Evolutionary conservation across 2,797 vertebrate species (phyloP).

Genomic region (Darevskia nairensis): DNA sequence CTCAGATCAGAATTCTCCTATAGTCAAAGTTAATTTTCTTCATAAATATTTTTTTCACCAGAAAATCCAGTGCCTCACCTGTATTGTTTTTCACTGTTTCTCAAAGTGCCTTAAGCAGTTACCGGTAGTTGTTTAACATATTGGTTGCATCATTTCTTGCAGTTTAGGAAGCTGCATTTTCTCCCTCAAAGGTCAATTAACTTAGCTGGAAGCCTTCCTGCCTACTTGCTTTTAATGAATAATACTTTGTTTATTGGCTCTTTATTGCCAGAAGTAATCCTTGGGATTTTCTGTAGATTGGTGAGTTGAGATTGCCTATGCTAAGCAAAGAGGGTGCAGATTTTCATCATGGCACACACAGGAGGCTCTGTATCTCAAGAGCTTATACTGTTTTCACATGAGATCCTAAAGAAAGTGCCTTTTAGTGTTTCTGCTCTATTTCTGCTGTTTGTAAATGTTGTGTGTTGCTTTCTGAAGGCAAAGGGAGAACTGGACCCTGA

Average conservation of each 20-base stretch:
- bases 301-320: background rate
- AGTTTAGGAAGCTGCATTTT: background rate
- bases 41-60: background rate
- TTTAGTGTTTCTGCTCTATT: background rate
- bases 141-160: background rate
- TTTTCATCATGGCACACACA: background rate
- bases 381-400: background rate
- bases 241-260: background rate
- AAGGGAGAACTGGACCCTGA: too few relatives aligned
- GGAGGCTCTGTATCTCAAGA: background rate
- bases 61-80: background rate
- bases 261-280: background rate
- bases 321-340: background rate
- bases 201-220: background rate
- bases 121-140: too few relatives aligned
- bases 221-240: background rate
- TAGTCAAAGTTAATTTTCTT: background rate
- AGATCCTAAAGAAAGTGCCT: background rate
- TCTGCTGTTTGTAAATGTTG: background rate
- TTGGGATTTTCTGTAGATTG: background rate
- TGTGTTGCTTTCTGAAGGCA: too few relatives aligned
- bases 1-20: background rate
- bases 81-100: background rate
- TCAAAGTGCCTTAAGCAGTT: background rate
- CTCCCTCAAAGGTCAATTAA: background rate